Conservation (phyloP, 1,140 invertebrate species). For the Cylas formicarius region DNA sequence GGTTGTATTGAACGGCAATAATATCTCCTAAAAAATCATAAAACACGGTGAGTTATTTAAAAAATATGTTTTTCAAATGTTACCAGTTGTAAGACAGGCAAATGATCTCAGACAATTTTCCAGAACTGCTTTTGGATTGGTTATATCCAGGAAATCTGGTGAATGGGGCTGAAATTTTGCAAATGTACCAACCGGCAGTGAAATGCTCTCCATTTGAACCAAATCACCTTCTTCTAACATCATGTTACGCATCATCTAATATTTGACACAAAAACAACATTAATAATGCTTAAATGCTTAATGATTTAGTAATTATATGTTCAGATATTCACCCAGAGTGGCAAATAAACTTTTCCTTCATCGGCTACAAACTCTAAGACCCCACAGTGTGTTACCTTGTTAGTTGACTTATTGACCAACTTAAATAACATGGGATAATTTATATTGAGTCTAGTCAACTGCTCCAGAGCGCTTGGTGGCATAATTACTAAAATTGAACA, state of each 20-base stretch:
- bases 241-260: conserved; percentile 97
- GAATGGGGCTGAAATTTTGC: conserved; percentile 97
- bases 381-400: conserved; percentile 89
- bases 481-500: conserved; percentile 79
- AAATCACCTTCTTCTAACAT: conserved; percentile 84
- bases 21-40: conserved; percentile 64
- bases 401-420: conserved; percentile 80
- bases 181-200: conserved; percentile 90
- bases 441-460: conserved; percentile 89
- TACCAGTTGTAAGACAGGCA: conserved; percentile 82
- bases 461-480: conserved; percentile 92
- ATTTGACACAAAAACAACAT: neutral
- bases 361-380: conserved; percentile 99
- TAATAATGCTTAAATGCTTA: conserved; percentile 3
- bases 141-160: conserved; percentile 95
- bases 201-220: conserved; percentile 87
- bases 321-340: conserved; percentile 74
- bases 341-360: conserved; percentile 95
- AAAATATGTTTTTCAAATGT: neutral
- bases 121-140: conserved; percentile 93
- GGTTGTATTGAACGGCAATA: conserved; percentile 96
- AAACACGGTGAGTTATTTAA: neutral
- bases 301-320: no score
- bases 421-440: conserved; percentile 99
- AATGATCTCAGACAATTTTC: conserved; percentile 97